Evolutionary conservation across 2,113 vertebrate genomes (phyloP), one percentile per base, ranked within the genome.

Genomic region (Hydrolagus affinis): DNA sequence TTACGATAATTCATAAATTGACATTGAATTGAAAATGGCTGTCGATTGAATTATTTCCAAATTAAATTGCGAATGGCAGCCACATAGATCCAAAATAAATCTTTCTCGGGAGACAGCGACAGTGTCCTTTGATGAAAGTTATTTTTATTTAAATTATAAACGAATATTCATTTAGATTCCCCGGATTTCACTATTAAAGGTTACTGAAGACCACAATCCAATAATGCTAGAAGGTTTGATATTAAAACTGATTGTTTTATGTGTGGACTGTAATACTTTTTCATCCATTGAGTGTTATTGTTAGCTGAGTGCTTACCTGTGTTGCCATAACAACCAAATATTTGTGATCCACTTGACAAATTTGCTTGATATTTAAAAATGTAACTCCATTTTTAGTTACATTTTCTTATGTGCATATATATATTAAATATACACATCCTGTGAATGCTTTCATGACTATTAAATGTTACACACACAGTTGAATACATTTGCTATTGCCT

Each of bases 311-410:
- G 19, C 23, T 83, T 64, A 78, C 57, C 21, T 78, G 25, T 60
- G 77, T 83, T 83, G 23, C 60, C 77, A 83, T 83, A 83, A 66
- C 77, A 83, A 83, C 77, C 8, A 64, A 28, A 83, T 64, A 83
- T 83, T 83, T 57, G 21, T 30, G 14, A 25, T 83, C 77, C 57
- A 83, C 25, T 83, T 83, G 77, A 64, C 60, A 83, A 78, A 83
- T 59, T 59, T 83, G 60, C 15, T 83, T 83, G 60, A 83, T 83
- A 83, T 83, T 83, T 83, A 83, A 28, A 83, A 62, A 83, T 66
- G 77, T 25, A 66, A 25, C 60, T 83, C 77, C 15, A 83, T 64
- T 83, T 83, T 83, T 66, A 66, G 60, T 83, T 66, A 64, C 76
- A 78, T 62, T 77, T 60, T 77, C 76, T 78, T 28, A 6, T 44